These are phyloP conservation scores for Buphagus erythrorhynchus DNA, from an alignment of 2,797 vertebrate genomes.

Conservation along the genomic window DNA sequence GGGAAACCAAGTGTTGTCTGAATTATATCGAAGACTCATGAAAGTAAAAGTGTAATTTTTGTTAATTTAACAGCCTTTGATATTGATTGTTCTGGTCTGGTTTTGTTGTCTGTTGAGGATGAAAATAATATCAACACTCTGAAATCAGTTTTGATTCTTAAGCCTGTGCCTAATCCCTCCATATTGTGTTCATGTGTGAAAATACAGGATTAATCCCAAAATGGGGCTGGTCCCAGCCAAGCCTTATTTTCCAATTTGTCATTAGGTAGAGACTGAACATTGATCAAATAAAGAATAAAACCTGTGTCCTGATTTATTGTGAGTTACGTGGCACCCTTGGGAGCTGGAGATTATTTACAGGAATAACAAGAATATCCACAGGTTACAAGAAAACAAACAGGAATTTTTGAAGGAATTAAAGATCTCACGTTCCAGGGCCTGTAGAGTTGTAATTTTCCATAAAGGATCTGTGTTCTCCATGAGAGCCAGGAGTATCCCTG, in stretches of 20 bases:
- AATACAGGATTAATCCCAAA: background rate
- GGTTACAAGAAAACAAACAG: background rate
- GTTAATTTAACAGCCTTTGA: background rate
- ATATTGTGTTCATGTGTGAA: background rate
- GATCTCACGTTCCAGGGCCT: fast-evolving
- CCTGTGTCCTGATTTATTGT: slow-evolving; percentile 2
- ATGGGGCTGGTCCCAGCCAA: background rate
- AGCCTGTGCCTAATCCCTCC: background rate
- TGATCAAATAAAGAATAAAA: background rate
- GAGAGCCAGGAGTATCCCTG: background rate
- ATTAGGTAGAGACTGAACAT: background rate
- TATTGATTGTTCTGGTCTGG: background rate
- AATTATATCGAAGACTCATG: background rate
- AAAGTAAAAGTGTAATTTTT: background rate
- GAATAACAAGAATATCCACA: background rate
- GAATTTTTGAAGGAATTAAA: background rate
- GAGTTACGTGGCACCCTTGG: background rate
- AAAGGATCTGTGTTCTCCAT: fast-evolving
- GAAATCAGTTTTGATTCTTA: background rate
- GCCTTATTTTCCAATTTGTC: background rate
- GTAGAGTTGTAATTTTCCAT: fast-evolving
- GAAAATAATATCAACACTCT: background rate
- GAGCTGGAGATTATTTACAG: background rate
- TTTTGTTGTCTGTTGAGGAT: background rate
- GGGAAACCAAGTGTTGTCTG: fast-evolving